phyloP scores from a whole-genome alignment of 2,113 vertebrate species.

The Haemorhous mexicanus region DNA sequence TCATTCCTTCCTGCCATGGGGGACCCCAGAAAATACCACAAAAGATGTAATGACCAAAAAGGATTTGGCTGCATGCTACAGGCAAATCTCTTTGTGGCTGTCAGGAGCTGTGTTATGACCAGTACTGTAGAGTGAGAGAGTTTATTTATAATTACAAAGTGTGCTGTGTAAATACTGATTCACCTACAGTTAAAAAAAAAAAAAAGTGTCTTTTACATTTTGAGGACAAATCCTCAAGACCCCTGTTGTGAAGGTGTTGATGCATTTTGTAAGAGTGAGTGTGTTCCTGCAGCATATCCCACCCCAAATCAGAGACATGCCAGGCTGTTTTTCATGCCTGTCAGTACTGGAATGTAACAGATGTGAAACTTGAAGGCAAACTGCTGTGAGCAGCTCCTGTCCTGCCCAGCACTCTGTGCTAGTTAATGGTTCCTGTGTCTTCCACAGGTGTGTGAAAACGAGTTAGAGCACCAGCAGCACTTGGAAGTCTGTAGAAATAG shows the following conservation, averaged over 20 bases:
- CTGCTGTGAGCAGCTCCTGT: background rate
- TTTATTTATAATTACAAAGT: constrained; percentile 15
- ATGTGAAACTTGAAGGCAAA: background rate
- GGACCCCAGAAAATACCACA: too few species aligned
- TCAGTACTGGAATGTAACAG: background rate
- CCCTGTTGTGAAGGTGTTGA: background rate
- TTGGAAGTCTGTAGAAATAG: background rate
- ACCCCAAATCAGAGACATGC: background rate
- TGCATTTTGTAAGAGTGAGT: constrained; percentile 27
- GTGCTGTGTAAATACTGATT: background rate
- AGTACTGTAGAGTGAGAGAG: background rate
- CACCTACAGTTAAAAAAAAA: background rate
- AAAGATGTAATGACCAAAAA: background rate
- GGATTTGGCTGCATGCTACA: background rate
- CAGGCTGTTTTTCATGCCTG: background rate
- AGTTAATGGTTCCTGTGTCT: background rate
- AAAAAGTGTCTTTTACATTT: background rate
- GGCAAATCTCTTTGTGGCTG: background rate
- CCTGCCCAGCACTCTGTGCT: background rate
- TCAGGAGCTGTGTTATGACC: background rate
- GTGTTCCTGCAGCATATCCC: constrained; percentile 7
- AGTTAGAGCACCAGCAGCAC: background rate
- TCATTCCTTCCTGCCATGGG: too few species aligned
- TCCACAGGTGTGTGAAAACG: background rate
- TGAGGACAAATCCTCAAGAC: background rate